Base-by-base conservation (phyloP, 1,140 invertebrate genomes). In the Bactericera cockerelli region DNA sequence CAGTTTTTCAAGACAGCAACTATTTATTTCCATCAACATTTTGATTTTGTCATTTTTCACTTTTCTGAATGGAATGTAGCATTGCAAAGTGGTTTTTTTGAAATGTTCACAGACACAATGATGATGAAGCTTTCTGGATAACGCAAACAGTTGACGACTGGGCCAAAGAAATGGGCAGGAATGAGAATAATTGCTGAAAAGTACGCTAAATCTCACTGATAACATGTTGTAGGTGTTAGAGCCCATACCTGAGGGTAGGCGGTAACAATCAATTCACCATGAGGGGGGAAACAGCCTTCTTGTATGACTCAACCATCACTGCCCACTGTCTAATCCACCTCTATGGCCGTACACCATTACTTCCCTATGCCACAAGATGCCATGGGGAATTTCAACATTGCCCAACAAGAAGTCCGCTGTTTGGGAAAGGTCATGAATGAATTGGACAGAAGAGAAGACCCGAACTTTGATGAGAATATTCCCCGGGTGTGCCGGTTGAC, bases 351-450 rank as follows among this genome's bases (percentile, higher is more conserved):
- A 95, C 78, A 96, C 92, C 61, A 89, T 97, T 95, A 95, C 77
- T 96, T 93, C 81, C 80, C 89, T 59, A 95, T 95, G 90, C 92
- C 92, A 0, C 91, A 95, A 80, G 87, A 58, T 95, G 92, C 68
- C 91, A 94, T 71, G 92, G 92, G 59, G 93, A 95, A 70, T 74
- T 90, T 26, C 91, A 94, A 71, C 89, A 86, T 67, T 95, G 91
- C 68, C 92, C 91, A 14, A 93, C 91, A 1, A 82, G 90, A 69
- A 87, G 77, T 62, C 91, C 70, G 90, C 91, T 24, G 90, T 94
- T 11, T 95, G 92, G 92, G 92, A 95, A 74, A 93, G 88, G 90
- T 94, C n/a, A 90, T 95, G 86, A 95, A 95, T 70, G 91, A 95
- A 70, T 72, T 94, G 65, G 91, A 95, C 74, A 79, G 90, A 61